These are phyloP conservation scores for Cassiopea xamachana DNA, from an alignment of 30 jellyfish, hydroid and myxozoan species.

Conservation along the genomic window DNA sequence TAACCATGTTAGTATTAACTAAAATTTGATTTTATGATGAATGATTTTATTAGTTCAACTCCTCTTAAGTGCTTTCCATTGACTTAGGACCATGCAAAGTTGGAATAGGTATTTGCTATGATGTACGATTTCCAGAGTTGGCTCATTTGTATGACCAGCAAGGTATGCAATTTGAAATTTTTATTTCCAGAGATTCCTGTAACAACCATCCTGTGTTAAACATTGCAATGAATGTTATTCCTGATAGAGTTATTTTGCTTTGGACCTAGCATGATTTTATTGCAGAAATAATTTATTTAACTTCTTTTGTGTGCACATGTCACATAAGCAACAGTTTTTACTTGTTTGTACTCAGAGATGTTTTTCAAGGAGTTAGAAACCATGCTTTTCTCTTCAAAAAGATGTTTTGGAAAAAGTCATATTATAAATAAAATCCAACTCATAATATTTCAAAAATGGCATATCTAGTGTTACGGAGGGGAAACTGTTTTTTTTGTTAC, in stretches of 20 bases:
- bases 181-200: background rate
- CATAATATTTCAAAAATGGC: background rate
- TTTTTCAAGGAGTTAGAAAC: background rate
- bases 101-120: slow-evolving; percentile 97
- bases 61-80: background rate
- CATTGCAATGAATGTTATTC: no score
- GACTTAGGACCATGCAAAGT: slow-evolving; percentile 73
- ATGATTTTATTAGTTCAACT: no score
- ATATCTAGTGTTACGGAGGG: background rate
- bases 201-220: no score
- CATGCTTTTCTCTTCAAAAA: background rate
- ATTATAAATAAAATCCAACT: background rate
- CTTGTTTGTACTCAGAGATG: no score
- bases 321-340: no score
- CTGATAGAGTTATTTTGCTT: no score
- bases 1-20: no score
- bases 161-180: slow-evolving; percentile 36
- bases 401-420: background rate
- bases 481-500: background rate
- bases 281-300: no score
- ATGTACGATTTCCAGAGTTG: slow-evolving; percentile 90
- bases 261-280: no score
- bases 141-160: slow-evolving; percentile 75
- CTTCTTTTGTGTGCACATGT: no score
- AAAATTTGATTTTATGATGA: no score